A percentile compares a stretch with the other conserved stretches of the same genome.
phyloP scores from a whole-genome alignment of 2,113 vertebrate species.

The Cercopithecus mona region DNA sequence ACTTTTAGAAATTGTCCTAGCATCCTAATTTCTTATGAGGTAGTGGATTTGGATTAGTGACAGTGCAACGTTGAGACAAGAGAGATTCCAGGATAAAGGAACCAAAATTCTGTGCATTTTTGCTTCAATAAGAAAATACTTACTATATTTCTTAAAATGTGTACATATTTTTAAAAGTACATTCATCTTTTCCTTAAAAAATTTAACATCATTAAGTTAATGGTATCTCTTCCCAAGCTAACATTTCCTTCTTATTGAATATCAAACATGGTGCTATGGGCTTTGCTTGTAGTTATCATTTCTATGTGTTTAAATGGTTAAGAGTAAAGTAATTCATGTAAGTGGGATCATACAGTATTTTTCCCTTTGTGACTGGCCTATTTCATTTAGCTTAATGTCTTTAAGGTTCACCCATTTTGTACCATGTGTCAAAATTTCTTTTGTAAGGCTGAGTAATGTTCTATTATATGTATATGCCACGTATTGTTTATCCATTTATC shows the following conservation, averaged over 20 bases:
- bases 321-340: background rate
- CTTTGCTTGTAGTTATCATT: background rate
- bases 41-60: background rate
- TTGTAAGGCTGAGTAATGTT: background rate
- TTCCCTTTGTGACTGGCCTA: background rate
- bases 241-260: background rate
- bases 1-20: conserved; percentile 30
- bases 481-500: background rate
- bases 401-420: background rate
- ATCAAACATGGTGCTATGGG: background rate
- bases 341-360: background rate
- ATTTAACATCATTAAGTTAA: background rate
- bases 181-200: background rate
- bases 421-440: background rate
- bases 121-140: background rate
- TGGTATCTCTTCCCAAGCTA: background rate
- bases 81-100: background rate
- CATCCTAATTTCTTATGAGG: background rate
- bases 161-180: background rate
- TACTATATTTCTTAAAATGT: background rate
- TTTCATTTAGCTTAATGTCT: background rate
- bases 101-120: conserved; percentile 21
- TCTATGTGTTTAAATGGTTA: background rate
- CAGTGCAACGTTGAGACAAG: background rate
- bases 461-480: background rate